Base-by-base conservation (phyloP, 2,888 invertebrate genomes). In the Calliopum simillimum region DNA sequence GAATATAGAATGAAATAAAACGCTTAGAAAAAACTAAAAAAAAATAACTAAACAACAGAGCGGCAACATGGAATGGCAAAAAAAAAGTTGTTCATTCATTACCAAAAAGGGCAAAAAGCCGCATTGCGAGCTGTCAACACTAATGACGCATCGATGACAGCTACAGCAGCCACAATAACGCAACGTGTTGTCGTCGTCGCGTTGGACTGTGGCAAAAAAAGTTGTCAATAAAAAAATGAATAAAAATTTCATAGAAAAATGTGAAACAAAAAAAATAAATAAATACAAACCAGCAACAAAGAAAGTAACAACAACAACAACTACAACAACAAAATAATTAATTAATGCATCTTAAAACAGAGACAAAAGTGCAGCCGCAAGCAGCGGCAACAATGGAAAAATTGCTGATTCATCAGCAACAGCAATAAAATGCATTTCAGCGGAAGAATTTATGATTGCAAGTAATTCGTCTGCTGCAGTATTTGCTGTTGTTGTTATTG, bases 281-380 rank as follows among this genome's bases (percentile, higher is more conserved):
- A 46, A 64, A 64, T 53, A 62, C 49, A 44, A 51, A 55, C 21
- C 16, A 71, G 76, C 74, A 75, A 72, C 59, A 75, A 56, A 44
- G 56, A 66, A 46, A 66, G n/a, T 51, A 19, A 61, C 21, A 61
- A 79, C 79, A 79, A 79, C 73, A 77, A 78, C 21, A 61, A 79
- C 79, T 78, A 79, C 73, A 77, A 78, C 69, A 69, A 64, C 41
- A 62, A 53, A 71, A 63, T 64, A 25, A 14, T 51, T 58, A 67
- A 71, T 68, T 62, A 63, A 56, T 51, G 64, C 63, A 43, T 68
- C 59, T 49, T 51, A 21, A 61, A 55, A 14, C n/a, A 41, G 16
- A 49, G 58, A 33, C 33, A 66, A 47, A 16, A 44, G n/a, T 19
- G 44, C 55, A 46, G 47, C 49, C 41, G 43, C 46, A 63, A 46